phyloP scores from a whole-genome alignment of 2,797 vertebrate species.

The Falco columbarius region DNA sequence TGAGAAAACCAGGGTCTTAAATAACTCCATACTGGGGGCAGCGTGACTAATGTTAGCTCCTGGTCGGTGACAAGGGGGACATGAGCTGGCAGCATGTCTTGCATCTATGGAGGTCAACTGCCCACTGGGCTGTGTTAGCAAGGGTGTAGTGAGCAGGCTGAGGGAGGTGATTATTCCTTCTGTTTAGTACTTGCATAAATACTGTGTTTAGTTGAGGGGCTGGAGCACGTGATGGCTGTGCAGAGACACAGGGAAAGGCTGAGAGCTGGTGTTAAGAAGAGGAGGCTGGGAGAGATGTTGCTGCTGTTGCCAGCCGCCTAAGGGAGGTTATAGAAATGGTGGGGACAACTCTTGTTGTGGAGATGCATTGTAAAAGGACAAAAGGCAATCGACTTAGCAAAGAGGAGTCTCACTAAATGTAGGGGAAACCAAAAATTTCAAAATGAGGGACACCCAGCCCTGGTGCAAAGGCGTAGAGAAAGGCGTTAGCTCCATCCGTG shows the following conservation, averaged over 20 bases:
- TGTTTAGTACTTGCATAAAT: not conserved
- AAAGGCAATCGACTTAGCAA: not conserved
- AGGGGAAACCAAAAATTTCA: not conserved
- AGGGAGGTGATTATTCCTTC: not conserved
- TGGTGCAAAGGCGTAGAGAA: not conserved
- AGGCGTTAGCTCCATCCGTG: not conserved
- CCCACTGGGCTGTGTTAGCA: not conserved
- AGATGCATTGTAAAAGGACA: not conserved
- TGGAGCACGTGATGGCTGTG: not conserved
- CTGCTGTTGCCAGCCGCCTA: not conserved
- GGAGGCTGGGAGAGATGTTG: not conserved
- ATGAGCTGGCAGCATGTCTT: not conserved
- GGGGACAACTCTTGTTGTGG: not conserved
- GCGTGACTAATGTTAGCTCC: not conserved
- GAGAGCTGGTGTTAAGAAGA: not conserved
- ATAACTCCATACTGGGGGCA: not conserved
- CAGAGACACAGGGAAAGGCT: not conserved
- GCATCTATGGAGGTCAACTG: not conserved
- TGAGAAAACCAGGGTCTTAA: not conserved
- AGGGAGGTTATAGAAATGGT: not conserved
- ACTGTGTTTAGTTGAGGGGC: not conserved
- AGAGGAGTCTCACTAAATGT: not conserved
- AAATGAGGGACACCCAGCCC: not conserved
- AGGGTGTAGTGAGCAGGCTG: not conserved
- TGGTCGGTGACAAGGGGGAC: not conserved